Evolutionary conservation across 2,797 vertebrate species (phyloP).

Genomic region (Crotalus adamanteus): DNA sequence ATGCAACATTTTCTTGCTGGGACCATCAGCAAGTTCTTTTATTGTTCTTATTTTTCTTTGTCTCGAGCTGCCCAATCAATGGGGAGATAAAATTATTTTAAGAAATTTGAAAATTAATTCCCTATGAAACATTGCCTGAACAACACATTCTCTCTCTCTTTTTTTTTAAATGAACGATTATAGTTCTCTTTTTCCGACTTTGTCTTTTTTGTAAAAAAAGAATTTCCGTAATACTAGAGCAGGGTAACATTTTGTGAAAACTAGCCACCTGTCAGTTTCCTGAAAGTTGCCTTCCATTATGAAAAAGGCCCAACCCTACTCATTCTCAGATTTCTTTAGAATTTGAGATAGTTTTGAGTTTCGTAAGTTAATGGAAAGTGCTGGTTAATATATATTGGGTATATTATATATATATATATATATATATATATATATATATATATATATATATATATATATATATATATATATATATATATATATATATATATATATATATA

Average conservation of each 20-base stretch:
- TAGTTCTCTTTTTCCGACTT: not conserved
- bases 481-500: too few species aligned
- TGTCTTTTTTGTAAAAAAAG: not conserved
- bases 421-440: too few species aligned
- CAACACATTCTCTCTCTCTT: not conserved
- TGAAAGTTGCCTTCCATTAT: not conserved
- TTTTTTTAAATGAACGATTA: not conserved
- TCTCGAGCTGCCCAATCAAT: not conserved
- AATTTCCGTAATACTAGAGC: not conserved
- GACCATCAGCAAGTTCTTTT: not conserved
- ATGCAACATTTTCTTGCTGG: not conserved
- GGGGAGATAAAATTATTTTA: not conserved
- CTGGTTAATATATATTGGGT: not conserved
- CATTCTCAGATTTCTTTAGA: not conserved
- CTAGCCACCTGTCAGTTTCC: not conserved
- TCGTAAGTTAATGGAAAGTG: not conserved
- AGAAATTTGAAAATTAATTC: not conserved
- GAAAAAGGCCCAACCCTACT: not conserved
- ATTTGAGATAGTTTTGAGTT: not conserved
- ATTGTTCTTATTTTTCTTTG: not conserved
- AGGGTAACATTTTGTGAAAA: not conserved
- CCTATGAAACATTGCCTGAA: not conserved
- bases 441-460: too few species aligned
- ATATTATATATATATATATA: too few species aligned
- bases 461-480: too few species aligned